Evolutionary conservation across 2,888 invertebrate genomes (phyloP), one percentile per base, ranked within the genome.

Genomic region (Trachelus tabidus): DNA sequence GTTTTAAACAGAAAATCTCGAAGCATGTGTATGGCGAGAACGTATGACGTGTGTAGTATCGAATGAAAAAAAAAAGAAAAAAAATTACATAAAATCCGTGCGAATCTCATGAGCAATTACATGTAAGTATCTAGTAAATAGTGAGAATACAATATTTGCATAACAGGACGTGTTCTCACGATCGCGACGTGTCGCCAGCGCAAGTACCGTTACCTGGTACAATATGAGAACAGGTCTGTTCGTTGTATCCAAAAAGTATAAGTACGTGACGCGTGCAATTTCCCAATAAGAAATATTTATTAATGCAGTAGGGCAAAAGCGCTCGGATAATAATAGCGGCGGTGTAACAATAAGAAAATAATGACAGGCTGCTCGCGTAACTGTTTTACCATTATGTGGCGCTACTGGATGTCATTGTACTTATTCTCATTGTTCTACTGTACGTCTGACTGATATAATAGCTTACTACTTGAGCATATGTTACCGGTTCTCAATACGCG

Each of bases 1-100:
- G 84, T 85, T 84, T 84, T 82, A 81, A 56, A 81, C 76, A 81
- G 81, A 84, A 85, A 86, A 84, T 85, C 82, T 81, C 80, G 71
- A 71, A 34, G 71, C 33, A 34, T 34, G 71, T 34, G 34, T 9
- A 71, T 9, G 15, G 31, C 33, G 71, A 71, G 71, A 71, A 71
- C 71, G 56, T 34, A 34, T 71, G 71, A 31, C 31, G 71, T 9
- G 15, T 71, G 12, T 31, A 11, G 34, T 30, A 33, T 33, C 31
- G 6, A 71, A 71, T 34, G 12, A 23, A 33, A 56, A 56, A 23
- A 1, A 56, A 23, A 9, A 9, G 6, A 9, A 23, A 23, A 23
- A 56, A 23, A 56, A 9, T 56, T 23, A 15, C 40, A 40, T 56
- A 56, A 23, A 56, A 56, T 56, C 23, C 56, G 23, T 56, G 56